Conservation (phyloP, 2,888 invertebrate genomes). For the Drosophila borealis region DNA sequence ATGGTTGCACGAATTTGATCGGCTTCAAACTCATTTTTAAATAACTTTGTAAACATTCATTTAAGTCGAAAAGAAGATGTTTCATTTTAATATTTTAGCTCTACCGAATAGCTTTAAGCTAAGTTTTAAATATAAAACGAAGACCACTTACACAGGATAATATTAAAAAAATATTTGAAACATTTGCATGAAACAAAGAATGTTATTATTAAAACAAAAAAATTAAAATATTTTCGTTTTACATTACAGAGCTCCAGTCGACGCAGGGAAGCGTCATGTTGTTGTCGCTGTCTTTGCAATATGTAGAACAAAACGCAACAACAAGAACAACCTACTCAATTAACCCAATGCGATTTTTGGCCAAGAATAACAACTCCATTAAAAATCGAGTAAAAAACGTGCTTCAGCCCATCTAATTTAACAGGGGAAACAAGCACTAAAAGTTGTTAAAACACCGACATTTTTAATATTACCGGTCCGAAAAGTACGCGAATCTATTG, state of each 20-base stretch:
- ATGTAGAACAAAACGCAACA: conserved; percentile 50
- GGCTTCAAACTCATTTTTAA: too few species aligned
- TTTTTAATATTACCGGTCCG: conserved; percentile 25
- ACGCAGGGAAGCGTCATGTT: conserved; percentile 68
- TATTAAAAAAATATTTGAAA: too few species aligned
- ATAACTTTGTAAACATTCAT: too few species aligned
- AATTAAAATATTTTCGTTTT: not conserved
- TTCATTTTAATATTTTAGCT: too few species aligned
- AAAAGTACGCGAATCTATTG: conserved; percentile 20
- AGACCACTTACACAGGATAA: too few species aligned
- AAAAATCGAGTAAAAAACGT: conserved; percentile 31
- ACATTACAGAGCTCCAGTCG: conserved; percentile 33
- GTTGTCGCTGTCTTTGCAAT: conserved; percentile 56
- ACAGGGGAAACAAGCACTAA: not conserved
- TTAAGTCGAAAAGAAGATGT: too few species aligned
- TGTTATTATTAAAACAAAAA: too few species aligned
- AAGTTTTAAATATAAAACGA: too few species aligned
- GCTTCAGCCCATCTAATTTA: conserved; percentile 35
- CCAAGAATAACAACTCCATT: conserved; percentile 36
- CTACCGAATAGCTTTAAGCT: too few species aligned
- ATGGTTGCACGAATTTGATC: too few species aligned
- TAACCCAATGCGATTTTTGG: conserved; percentile 34
- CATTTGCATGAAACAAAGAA: too few species aligned
- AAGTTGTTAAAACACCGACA: conserved; percentile 18
- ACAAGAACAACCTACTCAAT: conserved; percentile 34